These are phyloP conservation scores for Meloe dianella DNA, from an alignment of 2,888 invertebrate species.

Conservation along the genomic window DNA sequence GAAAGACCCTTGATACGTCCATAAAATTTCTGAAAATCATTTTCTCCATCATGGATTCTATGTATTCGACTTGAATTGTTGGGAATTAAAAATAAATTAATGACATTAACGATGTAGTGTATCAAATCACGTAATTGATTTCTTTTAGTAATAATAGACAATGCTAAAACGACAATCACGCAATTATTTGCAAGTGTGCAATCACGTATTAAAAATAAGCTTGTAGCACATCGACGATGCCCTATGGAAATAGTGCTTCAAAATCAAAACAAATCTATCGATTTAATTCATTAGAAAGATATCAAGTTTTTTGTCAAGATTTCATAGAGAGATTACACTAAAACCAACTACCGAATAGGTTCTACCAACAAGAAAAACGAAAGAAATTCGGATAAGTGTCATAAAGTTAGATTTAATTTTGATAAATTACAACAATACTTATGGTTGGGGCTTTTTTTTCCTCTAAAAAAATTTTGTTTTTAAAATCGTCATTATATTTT, in stretches of 20 bases:
- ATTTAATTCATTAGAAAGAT: neutral
- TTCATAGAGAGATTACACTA: neutral
- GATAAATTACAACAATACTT: constrained; percentile 5
- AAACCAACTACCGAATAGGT: neutral
- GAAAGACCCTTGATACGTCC: too few species aligned
- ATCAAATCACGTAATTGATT: neutral
- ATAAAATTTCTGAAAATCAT: too few species aligned
- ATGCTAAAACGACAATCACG: neutral
- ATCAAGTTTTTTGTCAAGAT: neutral
- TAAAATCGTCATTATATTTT: neutral
- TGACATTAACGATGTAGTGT: too few species aligned
- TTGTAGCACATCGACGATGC: neutral
- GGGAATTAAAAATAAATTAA: too few species aligned
- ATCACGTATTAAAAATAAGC: neutral
- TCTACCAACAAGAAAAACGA: neutral
- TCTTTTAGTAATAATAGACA: neutral
- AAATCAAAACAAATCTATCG: neutral
- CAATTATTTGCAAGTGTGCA: neutral
- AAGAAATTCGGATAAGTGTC: neutral
- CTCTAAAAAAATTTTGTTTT: too few species aligned
- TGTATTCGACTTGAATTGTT: too few species aligned
- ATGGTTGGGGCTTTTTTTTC: too few species aligned
- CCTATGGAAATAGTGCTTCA: neutral
- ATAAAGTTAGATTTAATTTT: constrained; percentile 2
- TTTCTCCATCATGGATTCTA: too few species aligned